phyloP scores from a whole-genome alignment of 92 coral and sea anemone genomes.

The Palythoa grandis region DNA sequence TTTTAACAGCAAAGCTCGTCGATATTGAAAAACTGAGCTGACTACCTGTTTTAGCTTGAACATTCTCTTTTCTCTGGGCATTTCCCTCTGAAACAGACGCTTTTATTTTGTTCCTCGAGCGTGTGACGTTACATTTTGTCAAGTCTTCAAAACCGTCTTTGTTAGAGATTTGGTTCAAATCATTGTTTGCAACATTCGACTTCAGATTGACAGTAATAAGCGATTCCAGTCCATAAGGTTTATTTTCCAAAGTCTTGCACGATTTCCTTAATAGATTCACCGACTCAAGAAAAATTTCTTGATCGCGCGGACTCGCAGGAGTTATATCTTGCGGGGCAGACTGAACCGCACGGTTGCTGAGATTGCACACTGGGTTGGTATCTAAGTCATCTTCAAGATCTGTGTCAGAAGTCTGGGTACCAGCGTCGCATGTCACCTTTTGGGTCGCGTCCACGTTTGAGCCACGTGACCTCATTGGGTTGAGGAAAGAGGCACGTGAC shows the following conservation, averaged over 20 bases:
- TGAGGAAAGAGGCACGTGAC: conserved; percentile 14
- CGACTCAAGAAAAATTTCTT: conserved; percentile 34
- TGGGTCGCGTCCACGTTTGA: background rate
- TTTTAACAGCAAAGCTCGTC: background rate
- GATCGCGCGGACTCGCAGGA: conserved; percentile 26
- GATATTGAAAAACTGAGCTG: background rate
- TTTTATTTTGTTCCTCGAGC: background rate
- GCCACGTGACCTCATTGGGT: background rate
- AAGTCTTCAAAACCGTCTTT: background rate
- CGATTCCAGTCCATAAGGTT: background rate
- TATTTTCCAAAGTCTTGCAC: background rate
- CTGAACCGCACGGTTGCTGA: background rate
- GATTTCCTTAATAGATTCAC: conserved; percentile 26
- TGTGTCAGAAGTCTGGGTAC: conserved; percentile 32
- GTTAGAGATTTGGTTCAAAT: background rate
- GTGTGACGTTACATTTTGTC: background rate
- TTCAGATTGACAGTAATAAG: background rate
- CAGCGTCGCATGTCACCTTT: conserved; percentile 13
- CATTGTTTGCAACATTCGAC: background rate
- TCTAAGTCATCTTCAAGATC: conserved; percentile 5
- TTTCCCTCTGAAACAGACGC: background rate
- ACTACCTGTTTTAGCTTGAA: background rate
- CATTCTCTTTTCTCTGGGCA: background rate
- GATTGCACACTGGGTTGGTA: background rate
- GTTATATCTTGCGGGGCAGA: background rate